Evolutionary conservation across 2,888 invertebrate genomes (phyloP), one percentile per base, ranked within the genome.

Genomic region (Volucella inanis): DNA sequence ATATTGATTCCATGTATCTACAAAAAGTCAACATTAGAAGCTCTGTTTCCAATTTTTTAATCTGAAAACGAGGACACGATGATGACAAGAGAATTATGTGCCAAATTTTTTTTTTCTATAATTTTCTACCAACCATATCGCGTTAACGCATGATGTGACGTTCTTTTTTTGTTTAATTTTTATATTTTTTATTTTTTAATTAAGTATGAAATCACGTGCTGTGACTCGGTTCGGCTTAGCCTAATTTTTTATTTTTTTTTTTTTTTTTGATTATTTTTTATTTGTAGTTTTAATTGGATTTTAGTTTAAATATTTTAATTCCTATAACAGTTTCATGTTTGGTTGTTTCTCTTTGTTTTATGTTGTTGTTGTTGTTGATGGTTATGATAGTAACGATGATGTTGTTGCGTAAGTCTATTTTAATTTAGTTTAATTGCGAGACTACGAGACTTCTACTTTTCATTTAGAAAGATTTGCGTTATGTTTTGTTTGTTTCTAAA

Each of bases 201-300:
- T 61, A 87, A 88, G 87, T 68, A 89, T 89, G 88, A 88, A 88
- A 88, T 87, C 87, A 89, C 89, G 90, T 89, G 90, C 90, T 90
- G 90, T 90, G 90, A 90, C 90, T 90, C 89, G 89, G 86, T 85
- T 87, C 84, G 88, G 88, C 88, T 87, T 88, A 88, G 88, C 88
- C 88, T 81, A 80, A 79, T 74, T 77, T 50, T n/a, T n/a, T n/a
- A n/a, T n/a, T n/a, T n/a, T n/a, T 22, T 54, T 43, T 45, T 67
- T 22, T 54, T 43, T 45, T 67, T 61, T 47, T 14, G 62, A 57
- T 52, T 41, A 22, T 41, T 39, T 43, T n/a, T 47, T 43, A 18
- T 67, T 54, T 43, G 45, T 39, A 62, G 43, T 49, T 55, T n/a
- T 57, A 50, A 77, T 65, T 57, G 9, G 54, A 55, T 62, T 59